Base-by-base conservation (phyloP, 1,140 invertebrate genomes). In the Psix sp. region DNA sequence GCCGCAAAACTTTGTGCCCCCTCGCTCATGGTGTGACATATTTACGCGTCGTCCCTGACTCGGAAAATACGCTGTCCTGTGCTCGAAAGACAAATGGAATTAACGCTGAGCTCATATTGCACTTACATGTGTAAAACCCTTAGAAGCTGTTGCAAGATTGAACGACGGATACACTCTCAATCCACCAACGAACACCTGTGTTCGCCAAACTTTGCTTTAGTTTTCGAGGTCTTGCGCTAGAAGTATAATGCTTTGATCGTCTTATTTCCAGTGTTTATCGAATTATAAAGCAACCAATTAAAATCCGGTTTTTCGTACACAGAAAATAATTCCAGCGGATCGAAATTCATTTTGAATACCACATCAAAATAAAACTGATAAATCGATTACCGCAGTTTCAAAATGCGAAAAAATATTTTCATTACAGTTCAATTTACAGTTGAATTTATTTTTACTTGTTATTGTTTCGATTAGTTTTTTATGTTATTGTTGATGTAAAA, bases 21-120 rank as follows among this genome's bases (percentile, higher is more conserved):
- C 29, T 16, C 46, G 42, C 16, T 15, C n/a, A n/a, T n/a, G n/a
- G n/a, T 21, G 29, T 72, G 60, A 67, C 66, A 71, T 76, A 71
- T 72, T 71, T 76, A 63, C 63, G 63, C 63, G 71, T 56, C 65
- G 60, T 49, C 45, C 48, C 60, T 62, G 70, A 66, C 45, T 66
- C 62, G 70, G 70, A 73, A 73, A 70, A 75, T 75, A 51, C 60
- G 29, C 43, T 66, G 62, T 43, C 49, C 40, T 57, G 52, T 20
- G 57, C 46, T 16, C 11, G 56, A 62, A 66, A 65, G 70, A 65
- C 57, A 40, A 73, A 73, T 73, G 70, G 56, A 73, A 73, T 73
- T 73, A 73, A 66, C 54, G 62, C 56, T 72, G 66, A 73, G 60
- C 60, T 63, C 57, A 54, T 52, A 62, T 52, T 45, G 45, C 63